Conservation (phyloP, 1,140 invertebrate genomes). For the Arctopsyche grandis region DNA sequence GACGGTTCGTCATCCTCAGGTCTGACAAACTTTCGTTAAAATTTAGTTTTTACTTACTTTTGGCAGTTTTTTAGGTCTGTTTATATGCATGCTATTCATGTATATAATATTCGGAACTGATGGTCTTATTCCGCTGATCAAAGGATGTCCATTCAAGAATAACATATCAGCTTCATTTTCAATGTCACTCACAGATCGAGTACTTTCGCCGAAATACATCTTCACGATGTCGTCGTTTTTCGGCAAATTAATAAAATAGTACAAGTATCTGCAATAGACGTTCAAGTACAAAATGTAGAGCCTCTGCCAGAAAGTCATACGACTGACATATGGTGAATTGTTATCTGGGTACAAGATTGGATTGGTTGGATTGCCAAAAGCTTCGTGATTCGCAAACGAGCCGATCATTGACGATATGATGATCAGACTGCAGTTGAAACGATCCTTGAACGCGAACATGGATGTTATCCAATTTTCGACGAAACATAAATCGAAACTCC, state of each 20-base stretch:
- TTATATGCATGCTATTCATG: constrained; percentile 53
- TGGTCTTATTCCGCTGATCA: constrained; percentile 53
- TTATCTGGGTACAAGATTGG: constrained; percentile 56
- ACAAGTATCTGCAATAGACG: constrained; percentile 44
- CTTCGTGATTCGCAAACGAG: constrained; percentile 49
- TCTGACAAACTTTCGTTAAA: too few species aligned
- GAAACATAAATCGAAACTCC: constrained; percentile 59
- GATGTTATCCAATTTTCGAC: constrained; percentile 55
- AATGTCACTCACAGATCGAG: constrained; percentile 53
- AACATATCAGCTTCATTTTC: constrained; percentile 55
- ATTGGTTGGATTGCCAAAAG: constrained; percentile 57
- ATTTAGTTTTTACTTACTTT: constrained; percentile 59
- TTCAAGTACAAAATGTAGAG: constrained; percentile 55
- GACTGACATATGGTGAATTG: constrained; percentile 39
- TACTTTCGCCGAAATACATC: constrained; percentile 56
- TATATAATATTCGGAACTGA: constrained; percentile 52
- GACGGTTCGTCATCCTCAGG: too few species aligned
- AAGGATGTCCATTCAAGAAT: constrained; percentile 56
- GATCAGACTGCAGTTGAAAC: constrained; percentile 58
- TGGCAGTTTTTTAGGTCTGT: constrained; percentile 52
- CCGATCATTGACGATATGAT: constrained; percentile 55
- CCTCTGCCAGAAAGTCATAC: constrained; percentile 57
- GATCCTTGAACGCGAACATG: constrained; percentile 55
- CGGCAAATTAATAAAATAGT: constrained; percentile 39
- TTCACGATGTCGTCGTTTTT: constrained; percentile 53